phyloP scores from a whole-genome alignment of 35 echinoderm and acorn worm species.

The Acanthaster planci region DNA sequence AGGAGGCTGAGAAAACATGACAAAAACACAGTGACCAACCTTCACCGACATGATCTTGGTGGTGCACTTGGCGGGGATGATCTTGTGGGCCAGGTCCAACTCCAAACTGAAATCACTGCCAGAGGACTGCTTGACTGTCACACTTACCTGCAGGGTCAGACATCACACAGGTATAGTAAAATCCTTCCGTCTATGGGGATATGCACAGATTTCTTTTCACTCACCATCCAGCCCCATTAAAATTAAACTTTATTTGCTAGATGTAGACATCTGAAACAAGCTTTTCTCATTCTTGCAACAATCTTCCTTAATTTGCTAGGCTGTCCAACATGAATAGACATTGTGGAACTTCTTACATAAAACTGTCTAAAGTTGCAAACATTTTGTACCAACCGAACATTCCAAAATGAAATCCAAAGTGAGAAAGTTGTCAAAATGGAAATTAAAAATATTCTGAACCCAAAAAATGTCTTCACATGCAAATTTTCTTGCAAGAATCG shows the following conservation, averaged over 20 bases:
- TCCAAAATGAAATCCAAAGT: too few relatives aligned
- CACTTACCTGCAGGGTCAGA: conserved; percentile 81
- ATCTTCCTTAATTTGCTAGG: neutral
- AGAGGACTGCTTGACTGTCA: conserved; percentile 73
- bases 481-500: too few relatives aligned
- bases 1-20: too few relatives aligned
- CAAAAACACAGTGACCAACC: conserved; percentile 42
- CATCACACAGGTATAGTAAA: neutral
- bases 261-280: neutral
- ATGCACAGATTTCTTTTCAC: neutral
- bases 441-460: too few relatives aligned
- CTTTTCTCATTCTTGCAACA: neutral
- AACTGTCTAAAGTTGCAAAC: too few relatives aligned
- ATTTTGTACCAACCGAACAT: too few relatives aligned
- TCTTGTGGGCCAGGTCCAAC: conserved; percentile 72
- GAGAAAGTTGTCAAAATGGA: too few relatives aligned
- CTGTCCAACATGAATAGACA: neutral
- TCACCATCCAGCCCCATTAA: neutral
- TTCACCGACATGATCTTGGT: conserved; percentile 73
- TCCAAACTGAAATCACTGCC: conserved; percentile 92
- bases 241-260: neutral
- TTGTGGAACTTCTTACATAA: too few relatives aligned
- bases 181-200: neutral
- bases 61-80: conserved; percentile 73
- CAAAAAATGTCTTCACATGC: too few relatives aligned